Base-by-base conservation (phyloP, 1,140 invertebrate genomes). In the Listronotus bonariensis region DNA sequence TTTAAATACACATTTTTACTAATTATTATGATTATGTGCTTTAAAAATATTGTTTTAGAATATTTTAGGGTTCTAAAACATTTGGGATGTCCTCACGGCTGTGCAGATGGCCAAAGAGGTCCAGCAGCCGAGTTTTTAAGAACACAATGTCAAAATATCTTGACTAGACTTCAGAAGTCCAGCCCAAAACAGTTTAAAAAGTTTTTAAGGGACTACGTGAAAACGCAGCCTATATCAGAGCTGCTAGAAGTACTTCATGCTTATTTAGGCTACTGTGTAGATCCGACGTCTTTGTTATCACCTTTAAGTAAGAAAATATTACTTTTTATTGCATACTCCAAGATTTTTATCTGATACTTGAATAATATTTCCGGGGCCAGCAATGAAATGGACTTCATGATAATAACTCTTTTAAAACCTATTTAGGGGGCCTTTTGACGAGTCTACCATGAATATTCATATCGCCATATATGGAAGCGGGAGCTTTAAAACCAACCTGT, bases 161-260 rank as follows among this genome's bases (percentile, higher is more conserved):
- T 98, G 0, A 85, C 87, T 0, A 87, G 91, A 68, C 79, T 97
- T 17, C 84, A 91, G 34, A 81, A 88, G 6, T 85, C 86, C 2
- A 87, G 83, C 36, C 81, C 85, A 0, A 85, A 85, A 51, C 86
- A 88, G 59, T 92, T 92, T 71, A 92, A 94, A 34, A 83, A 84
- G 41, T 96, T 91, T 67, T 80, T 98, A 12, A 84, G 87, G 61
- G 84, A 89, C 43, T 89, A 94, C 80, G 88, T 97, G 0, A 87
- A 86, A 48, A 85, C 84, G 5, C 87, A 90, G 32, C 85, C 91
- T 0, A 80, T 98, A 17, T 80, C 87, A 3, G 93, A 96, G 53
- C 86, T 97, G 10, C 78, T 99, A 3, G 96, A 98, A 73, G 93
- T 97, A 74, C 90, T 99, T 45, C 97, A 99, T 79, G 87, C 95